Evolutionary conservation across 64 coral and sea anemone species (phyloP).

Genomic region (Dendronephthya gigantea): DNA sequence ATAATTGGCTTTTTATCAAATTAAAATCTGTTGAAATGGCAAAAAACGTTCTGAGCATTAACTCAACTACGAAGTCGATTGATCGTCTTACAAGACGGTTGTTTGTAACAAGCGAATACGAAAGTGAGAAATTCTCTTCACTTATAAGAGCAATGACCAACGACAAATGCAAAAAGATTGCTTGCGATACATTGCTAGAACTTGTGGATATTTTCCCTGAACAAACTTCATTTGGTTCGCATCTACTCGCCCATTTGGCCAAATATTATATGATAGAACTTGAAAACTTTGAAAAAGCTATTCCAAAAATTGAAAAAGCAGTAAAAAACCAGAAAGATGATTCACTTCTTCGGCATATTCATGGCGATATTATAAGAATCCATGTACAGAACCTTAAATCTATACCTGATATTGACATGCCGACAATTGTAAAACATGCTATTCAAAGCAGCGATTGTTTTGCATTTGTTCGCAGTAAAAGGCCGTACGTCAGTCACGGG

Average conservation of each 20-base stretch:
- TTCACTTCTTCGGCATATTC: background rate
- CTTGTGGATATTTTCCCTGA: conserved; percentile 47
- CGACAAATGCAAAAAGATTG: conserved; percentile 18
- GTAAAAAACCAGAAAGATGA: background rate
- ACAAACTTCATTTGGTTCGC: conserved; percentile 48
- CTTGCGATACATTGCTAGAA: conserved; percentile 52
- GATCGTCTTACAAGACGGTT: conserved; percentile 69
- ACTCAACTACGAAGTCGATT: conserved; percentile 37
- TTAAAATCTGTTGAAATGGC: conserved; percentile 43
- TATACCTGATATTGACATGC: background rate
- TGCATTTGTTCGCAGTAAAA: background rate
- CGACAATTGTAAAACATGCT: background rate
- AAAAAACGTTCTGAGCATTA: conserved; percentile 39
- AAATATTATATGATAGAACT: conserved; percentile 54
- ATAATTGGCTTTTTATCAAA: conserved; percentile 37
- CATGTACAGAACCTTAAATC: background rate
- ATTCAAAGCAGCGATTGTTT: background rate
- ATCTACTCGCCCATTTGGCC: conserved; percentile 54
- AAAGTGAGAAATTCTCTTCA: conserved; percentile 65
- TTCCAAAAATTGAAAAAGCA: background rate
- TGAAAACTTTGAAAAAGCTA: background rate
- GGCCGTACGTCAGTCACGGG: background rate
- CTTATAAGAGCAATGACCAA: conserved; percentile 50
- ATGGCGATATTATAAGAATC: background rate
- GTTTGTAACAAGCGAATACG: conserved; percentile 73